A percentile compares a stretch with the other conserved stretches of the same genome.
These are phyloP conservation scores for Drosophila bocki DNA, from an alignment of 1,140 invertebrate genomes.

Conservation along the genomic window DNA sequence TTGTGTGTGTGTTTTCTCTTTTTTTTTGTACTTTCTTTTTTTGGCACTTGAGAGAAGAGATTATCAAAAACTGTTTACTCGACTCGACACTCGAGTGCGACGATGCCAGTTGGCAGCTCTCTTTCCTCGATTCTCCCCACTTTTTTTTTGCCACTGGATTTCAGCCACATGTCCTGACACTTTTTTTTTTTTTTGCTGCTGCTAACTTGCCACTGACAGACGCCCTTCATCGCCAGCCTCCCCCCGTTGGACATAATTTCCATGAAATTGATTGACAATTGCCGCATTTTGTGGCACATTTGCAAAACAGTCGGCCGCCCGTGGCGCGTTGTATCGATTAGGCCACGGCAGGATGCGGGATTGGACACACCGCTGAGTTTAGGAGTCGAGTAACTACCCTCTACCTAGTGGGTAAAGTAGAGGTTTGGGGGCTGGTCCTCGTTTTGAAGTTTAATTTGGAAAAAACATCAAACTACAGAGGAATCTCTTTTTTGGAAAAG, in stretches of 20 bases:
- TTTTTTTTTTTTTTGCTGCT: slow-evolving; percentile 43
- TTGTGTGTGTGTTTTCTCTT: slow-evolving; percentile 8
- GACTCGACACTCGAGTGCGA: slow-evolving; percentile 38
- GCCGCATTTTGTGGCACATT: slow-evolving; percentile 79
- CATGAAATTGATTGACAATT: slow-evolving; percentile 82
- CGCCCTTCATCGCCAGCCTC: slow-evolving; percentile 38
- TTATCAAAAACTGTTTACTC: slow-evolving; percentile 80
- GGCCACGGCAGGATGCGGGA: slow-evolving; percentile 57
- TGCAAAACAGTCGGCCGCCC: slow-evolving; percentile 66
- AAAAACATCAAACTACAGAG: neutral
- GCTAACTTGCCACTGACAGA: slow-evolving; percentile 66
- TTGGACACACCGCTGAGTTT: slow-evolving; percentile 49
- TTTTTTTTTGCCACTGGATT: slow-evolving; percentile 21
- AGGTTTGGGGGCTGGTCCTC: slow-evolving; percentile 6
- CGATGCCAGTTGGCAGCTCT: slow-evolving; percentile 31
- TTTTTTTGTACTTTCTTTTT: slow-evolving; percentile 3
- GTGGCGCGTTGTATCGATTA: slow-evolving; percentile 73
- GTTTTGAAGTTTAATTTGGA: slow-evolving; percentile 57
- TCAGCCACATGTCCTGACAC: slow-evolving; percentile 50
- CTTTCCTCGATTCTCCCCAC: slow-evolving; percentile 6
- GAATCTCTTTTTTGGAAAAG: neutral
- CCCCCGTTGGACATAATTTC: slow-evolving; percentile 71
- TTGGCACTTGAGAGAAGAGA: slow-evolving; percentile 69
- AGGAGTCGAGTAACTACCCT: slow-evolving; percentile 17
- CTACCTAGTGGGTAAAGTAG: neutral